Base-by-base conservation (phyloP, 2,797 vertebrate genomes). In the Pseudopleuronectes americanus region DNA sequence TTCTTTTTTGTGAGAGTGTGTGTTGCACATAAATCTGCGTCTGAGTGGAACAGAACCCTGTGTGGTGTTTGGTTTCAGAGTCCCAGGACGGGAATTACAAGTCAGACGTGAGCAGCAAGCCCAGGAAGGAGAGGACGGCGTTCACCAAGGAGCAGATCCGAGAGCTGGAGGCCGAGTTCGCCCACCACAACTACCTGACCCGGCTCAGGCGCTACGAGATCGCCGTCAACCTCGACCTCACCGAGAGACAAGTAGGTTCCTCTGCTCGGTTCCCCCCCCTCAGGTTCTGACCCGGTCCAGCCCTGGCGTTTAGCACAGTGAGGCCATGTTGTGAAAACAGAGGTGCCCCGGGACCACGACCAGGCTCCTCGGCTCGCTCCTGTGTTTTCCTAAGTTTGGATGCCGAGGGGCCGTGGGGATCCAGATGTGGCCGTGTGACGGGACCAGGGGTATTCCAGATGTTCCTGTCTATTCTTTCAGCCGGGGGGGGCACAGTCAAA, bases 101-200 rank as follows among this genome's bases (percentile, higher is more conserved):
- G 91, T 96, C 97, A 87, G 98, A 98, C 76, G 95, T 97, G 90
- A 98, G 96, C 93, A 98, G 96, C 93, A 99, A 99, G 90, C 97
- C 98, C 84, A 96, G 98, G 85, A 99, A 99, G 93, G 98, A 99
- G 94, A 93, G 98, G 81, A 99, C 98, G 78, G 98, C 98, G 17
- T 99, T 99, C 92, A 99, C 98, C 91, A 99, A 99, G 92, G 98
- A 99, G 80, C 98, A 99, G 89, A 99, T 99, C 87, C 94, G 98
- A 89, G 98, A 99, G 90, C 94, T 99, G 90, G 98, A 99, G 94
- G 96, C 98, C 33, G 98, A 99, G 91, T 99, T 99, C 75, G 97
- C 98, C 81, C 98, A 99, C 92, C 98, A 99, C 93, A 99, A 99
- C 94, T 99, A 99, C 93, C 95, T 99, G 92, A 99, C 98, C 84